phyloP scores from a whole-genome alignment of 2,113 vertebrate species.

The Ia io region DNA sequence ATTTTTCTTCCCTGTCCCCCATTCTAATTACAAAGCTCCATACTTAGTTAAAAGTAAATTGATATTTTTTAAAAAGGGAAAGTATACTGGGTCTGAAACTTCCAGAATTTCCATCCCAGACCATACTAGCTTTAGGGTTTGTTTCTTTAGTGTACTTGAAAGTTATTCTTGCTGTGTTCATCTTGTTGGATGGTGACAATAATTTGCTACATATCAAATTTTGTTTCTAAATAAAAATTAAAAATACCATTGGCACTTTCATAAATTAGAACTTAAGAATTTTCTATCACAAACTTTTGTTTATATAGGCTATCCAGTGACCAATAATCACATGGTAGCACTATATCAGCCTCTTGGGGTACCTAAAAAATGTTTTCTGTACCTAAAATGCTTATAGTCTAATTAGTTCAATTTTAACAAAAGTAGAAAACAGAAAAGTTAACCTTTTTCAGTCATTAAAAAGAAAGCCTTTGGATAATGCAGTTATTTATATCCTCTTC shows the following conservation, averaged over 20 bases:
- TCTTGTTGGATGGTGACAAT: neutral
- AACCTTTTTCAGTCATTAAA: neutral
- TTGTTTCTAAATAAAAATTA: neutral
- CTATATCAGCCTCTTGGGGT: neutral
- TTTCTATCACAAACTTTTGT: neutral
- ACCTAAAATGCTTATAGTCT: neutral
- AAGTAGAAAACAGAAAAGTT: constrained; percentile 4
- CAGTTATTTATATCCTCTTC: neutral
- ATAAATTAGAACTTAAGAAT: neutral
- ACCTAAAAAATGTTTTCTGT: neutral
- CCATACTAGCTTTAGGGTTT: neutral
- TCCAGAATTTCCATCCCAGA: neutral
- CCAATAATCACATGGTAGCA: neutral
- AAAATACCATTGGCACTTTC: neutral
- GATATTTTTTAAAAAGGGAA: neutral
- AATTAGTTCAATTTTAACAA: constrained; percentile 17
- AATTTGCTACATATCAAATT: neutral
- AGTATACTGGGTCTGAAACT: neutral
- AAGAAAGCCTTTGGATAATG: neutral
- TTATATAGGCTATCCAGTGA: neutral
- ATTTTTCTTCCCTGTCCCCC: constrained; percentile 25
- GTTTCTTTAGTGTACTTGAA: neutral
- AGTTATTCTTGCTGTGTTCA: neutral
- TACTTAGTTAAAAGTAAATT: constrained; percentile 31
- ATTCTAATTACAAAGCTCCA: neutral